Conservation (phyloP, 2,113 vertebrate species). For the Sigmodon hispidus region DNA sequence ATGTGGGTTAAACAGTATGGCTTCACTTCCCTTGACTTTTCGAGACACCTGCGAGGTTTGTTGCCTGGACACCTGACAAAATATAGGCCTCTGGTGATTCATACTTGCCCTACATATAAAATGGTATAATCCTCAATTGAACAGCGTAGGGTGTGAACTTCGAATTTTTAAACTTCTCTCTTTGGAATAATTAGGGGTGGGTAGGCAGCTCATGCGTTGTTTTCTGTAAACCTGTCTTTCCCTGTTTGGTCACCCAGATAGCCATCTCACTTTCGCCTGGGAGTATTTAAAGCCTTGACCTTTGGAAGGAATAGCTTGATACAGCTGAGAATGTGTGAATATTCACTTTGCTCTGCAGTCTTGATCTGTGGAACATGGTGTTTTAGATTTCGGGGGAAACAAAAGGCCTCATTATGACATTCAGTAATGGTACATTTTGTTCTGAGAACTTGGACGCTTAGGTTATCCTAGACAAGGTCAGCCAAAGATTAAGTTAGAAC, state of each 20-base stretch:
- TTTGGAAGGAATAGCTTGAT: slow-evolving; percentile 36
- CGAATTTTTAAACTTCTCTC: neutral
- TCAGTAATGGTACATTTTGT: slow-evolving; percentile 57
- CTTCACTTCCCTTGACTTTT: slow-evolving; percentile 9
- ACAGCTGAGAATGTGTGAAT: neutral
- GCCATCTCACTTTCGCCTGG: neutral
- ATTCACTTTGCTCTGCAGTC: slow-evolving; percentile 19
- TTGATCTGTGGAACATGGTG: slow-evolving; percentile 48
- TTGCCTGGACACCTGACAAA: slow-evolving; percentile 40
- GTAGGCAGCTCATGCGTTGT: neutral
- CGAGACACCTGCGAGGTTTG: slow-evolving; percentile 4
- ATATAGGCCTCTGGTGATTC: neutral
- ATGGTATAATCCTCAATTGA: neutral
- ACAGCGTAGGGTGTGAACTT: fast-evolving
- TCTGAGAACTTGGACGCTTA: slow-evolving; percentile 21
- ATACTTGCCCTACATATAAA: neutral
- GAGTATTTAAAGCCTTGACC: slow-evolving; percentile 43
- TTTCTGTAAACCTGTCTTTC: neutral
- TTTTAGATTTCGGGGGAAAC: slow-evolving; percentile 38
- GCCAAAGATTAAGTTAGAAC: neutral
- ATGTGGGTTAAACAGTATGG: slow-evolving; percentile 57
- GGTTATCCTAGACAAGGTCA: neutral
- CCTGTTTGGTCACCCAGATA: neutral
- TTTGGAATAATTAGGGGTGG: slow-evolving; percentile 21
- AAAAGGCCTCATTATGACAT: neutral